A percentile compares a stretch with the other conserved stretches of the same genome.
phyloP scores from a whole-genome alignment of 2,113 vertebrate species.

The Mellivora capensis region DNA sequence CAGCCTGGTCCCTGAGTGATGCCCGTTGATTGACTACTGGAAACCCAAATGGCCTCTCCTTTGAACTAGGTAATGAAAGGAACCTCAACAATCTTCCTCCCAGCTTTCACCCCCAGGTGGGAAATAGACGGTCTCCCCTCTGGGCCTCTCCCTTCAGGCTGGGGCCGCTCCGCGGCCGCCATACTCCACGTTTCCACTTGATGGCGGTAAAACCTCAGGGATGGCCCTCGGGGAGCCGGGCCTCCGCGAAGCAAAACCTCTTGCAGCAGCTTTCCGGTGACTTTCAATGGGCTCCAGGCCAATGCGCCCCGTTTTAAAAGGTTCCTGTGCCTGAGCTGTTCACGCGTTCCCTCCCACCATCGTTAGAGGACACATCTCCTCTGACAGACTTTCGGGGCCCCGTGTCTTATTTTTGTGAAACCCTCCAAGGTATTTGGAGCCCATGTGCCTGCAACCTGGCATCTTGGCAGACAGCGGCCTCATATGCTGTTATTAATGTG shows the following conservation, averaged over 20 bases:
- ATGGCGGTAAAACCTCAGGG: conserved; percentile 34
- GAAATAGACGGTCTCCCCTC: fast-evolving
- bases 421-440: background rate
- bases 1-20: background rate
- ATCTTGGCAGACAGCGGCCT: background rate
- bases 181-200: background rate
- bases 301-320: background rate
- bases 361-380: background rate
- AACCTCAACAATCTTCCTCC: background rate
- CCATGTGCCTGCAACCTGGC: background rate
- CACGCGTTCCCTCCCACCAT: background rate
- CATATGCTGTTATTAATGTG: background rate
- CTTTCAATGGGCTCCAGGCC: background rate
- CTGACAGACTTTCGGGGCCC: background rate
- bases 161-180: background rate
- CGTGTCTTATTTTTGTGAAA: background rate
- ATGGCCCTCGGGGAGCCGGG: fast-evolving
- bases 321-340: background rate
- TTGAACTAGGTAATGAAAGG: conserved; percentile 31
- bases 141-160: background rate
- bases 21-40: background rate
- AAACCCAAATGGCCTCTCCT: background rate
- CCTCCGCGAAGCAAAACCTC: background rate
- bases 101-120: background rate
- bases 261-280: background rate